phyloP scores from a whole-genome alignment of 1,140 invertebrate species.

The Centruroides vittatus region DNA sequence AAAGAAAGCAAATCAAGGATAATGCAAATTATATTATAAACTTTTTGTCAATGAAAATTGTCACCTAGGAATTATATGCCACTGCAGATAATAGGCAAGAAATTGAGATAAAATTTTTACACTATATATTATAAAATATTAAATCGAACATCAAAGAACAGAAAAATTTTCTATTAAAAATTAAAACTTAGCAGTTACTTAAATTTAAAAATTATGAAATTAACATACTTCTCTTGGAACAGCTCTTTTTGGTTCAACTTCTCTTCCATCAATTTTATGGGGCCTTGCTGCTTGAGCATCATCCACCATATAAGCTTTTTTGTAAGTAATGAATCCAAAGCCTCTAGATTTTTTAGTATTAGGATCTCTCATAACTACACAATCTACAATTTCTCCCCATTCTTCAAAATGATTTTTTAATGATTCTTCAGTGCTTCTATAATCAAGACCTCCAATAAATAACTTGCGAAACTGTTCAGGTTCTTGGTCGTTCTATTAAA shows the following conservation, averaged over 20 bases:
- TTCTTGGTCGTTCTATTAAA: conserved; percentile 9
- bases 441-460: conserved; percentile 94
- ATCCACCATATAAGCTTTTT: conserved; percentile 79
- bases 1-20: no score
- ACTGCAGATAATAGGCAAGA: no score
- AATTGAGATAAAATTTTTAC: no score
- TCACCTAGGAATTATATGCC: no score
- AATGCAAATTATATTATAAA: no score
- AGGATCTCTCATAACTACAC: conserved; percentile 96
- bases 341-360: conserved; percentile 74
- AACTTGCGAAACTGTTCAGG: conserved; percentile 92
- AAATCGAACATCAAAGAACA: not conserved
- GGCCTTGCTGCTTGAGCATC: conserved; percentile 78
- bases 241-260: conserved; percentile 93
- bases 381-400: conserved; percentile 95
- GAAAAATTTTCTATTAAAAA: not conserved
- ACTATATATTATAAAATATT: no score
- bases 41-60: no score
- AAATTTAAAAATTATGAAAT: not conserved
- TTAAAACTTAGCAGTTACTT: not conserved
- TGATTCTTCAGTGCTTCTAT: conserved; percentile 87
- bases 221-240: conserved; percentile 57
- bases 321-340: conserved; percentile 95
- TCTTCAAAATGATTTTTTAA: conserved; percentile 82
- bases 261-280: conserved; percentile 62